Evolutionary conservation across 53 echinoderm and acorn worm species (phyloP).

Genomic region (Mesocentrotus franciscanus): DNA sequence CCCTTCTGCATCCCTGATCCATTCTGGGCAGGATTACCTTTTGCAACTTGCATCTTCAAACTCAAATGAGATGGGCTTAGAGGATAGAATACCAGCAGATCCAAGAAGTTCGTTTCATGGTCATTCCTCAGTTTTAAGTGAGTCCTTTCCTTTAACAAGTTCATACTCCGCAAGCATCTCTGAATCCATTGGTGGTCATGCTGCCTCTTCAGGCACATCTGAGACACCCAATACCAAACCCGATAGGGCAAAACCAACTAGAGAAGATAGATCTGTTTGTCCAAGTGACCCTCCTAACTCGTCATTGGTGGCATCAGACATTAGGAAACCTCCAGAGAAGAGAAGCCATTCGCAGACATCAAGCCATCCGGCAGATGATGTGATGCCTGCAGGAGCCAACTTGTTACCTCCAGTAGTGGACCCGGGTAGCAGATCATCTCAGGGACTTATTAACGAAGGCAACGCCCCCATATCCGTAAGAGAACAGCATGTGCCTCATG

Average conservation of each 20-base stretch:
- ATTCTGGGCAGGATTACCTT: too few relatives aligned
- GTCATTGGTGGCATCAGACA: neutral
- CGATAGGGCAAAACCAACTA: neutral
- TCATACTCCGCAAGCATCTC: neutral
- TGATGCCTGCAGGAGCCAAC: too few relatives aligned
- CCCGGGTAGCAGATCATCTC: too few relatives aligned
- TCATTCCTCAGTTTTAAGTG: neutral
- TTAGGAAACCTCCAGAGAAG: neutral
- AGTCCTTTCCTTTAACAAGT: neutral
- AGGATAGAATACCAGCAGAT: neutral
- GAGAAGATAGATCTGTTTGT: neutral
- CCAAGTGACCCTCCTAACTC: neutral
- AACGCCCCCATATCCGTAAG: too few relatives aligned
- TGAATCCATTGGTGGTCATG: neutral
- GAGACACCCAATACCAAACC: neutral
- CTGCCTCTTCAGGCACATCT: neutral
- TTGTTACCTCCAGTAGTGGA: too few relatives aligned
- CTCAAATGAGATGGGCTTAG: neutral
- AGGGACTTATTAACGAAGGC: too few relatives aligned
- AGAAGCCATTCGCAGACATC: neutral
- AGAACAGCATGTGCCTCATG: too few relatives aligned
- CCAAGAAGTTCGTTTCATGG: neutral
- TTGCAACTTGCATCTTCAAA: neutral
- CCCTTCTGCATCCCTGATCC: too few relatives aligned
- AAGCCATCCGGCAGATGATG: neutral